Evolutionary conservation across 2,888 invertebrate genomes (phyloP), one percentile per base, ranked within the genome.

Genomic region (Euzophera pinguis): DNA sequence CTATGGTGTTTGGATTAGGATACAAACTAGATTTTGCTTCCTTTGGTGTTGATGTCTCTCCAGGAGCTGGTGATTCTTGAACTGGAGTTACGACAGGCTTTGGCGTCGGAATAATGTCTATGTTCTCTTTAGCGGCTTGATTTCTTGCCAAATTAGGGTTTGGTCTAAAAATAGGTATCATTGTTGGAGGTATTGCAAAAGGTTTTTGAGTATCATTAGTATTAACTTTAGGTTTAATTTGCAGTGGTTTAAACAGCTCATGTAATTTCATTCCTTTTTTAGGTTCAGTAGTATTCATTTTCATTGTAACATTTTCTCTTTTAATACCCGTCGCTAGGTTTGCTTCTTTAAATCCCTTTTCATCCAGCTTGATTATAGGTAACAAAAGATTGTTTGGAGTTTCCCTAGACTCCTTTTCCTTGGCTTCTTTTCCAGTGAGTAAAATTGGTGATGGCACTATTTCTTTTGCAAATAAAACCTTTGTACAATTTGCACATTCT

Each of bases 101-200:
- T 37, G 34, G 22, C 10, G 10, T 27, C 9, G 35, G 7, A 43
- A 32, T 14, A 14, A 9, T 1, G 9, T 39, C 39, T 16, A 41
- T 7, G n/a, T 52, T 41, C 9, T 55, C 48, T 17, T 39, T 42
- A 13, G 52, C 13, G 9, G 52, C 47, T 32, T 47, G 17, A 35
- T 22, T 53, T 27, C n/a, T 55, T 16, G 48, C 42, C 6, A 27
- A 35, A n/a, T 53, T 54, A 1, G 10, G 42, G 34, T 52, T 57
- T 0, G 62, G 61, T 50, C 55, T 64, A 32, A 63, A 61, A 13
- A 63, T 61, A 3, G 64, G 64, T 35, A 64, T 59, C 63, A 63
- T 57, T 9, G 60, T 49, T 2, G 61, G 57, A 12, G 52, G 52
- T 52, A 52, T 43, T 42, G 53, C 54, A 1, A 48, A 47, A 29